Evolutionary conservation across 2,888 invertebrate species (phyloP), one percentile per base, ranked within the genome.

Genomic region (Laspeyria flexula): DNA sequence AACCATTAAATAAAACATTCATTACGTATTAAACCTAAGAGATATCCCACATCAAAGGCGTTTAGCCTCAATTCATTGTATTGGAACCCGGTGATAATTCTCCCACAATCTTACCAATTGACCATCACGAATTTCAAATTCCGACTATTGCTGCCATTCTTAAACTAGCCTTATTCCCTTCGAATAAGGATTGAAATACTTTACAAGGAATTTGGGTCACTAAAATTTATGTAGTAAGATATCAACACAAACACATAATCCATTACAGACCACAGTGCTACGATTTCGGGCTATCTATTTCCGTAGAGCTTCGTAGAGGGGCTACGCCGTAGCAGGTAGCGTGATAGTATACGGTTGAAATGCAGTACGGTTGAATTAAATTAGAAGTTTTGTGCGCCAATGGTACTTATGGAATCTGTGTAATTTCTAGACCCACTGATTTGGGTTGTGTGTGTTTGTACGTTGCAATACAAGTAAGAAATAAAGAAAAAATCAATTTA

Each of bases 171-270:
- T 16, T 63, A 43, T 38, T 1, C 5, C 4, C 11, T 4, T 3
- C 11, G 2, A 0, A 30, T 9, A 51, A 4, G n/a, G 49, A 39
- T 3, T 11, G 51, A 43, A 55, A 40, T 52, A 18, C 42, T 25
- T 43, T 23, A 12, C 4, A 42, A 10, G n/a, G 3, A 38, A 16
- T 25, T 38, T 43, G 34, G 42, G 58, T 49, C 35, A 38, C 53
- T 49, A 34, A 53, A 60, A 66, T 60, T 54, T 59, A 63, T 63
- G 53, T 21, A 37, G 38, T 33, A 48, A 63, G 57, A 59, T 63
- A 66, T 56, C 56, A 44, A 50, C 54, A 44, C 47, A 68, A 63
- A 65, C 60, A 68, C 63, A 44, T 68, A 60, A 65, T 65, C 58
- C 43, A 57, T 69, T 57, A 59, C 48, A 45, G 43, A 34, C 45